Evolutionary conservation across 2,113 vertebrate species (phyloP).

Genomic region (Alethe castanea): DNA sequence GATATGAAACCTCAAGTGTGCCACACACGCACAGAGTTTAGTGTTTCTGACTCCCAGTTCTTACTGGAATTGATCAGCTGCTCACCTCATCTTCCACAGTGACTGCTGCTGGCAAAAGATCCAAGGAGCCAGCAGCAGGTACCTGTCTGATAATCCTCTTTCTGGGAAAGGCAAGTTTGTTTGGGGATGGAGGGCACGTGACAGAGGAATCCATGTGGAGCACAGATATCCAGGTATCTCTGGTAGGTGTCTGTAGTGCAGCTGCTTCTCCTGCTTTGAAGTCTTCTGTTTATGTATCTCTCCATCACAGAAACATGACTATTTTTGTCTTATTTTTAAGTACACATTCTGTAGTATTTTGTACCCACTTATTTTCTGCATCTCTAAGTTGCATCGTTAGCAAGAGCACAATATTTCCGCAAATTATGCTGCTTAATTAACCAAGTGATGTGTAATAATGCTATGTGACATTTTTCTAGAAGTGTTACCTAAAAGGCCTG

Average conservation of each 20-base stretch:
- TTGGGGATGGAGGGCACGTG: rapidly evolving
- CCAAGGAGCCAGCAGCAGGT: not conserved
- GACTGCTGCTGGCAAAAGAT: not conserved
- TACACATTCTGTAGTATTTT: not conserved
- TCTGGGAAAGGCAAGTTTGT: not conserved
- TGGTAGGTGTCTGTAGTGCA: not conserved
- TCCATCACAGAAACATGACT: not conserved
- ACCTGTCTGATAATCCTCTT: not conserved
- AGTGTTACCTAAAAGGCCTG: not conserved
- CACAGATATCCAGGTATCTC: not conserved
- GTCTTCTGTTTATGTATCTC: not conserved
- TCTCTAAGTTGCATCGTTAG: not conserved
- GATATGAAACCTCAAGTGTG: not conserved
- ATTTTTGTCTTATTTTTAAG: not conserved
- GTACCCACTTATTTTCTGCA: not conserved
- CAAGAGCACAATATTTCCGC: not conserved
- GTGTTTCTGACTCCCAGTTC: not conserved
- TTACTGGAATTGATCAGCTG: not conserved
- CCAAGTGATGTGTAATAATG: not conserved
- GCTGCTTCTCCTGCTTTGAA: not conserved
- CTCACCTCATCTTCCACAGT: not conserved
- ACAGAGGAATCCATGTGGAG: not conserved
- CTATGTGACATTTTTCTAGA: not conserved
- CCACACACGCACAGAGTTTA: not conserved
- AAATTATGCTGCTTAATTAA: conserved; percentile 37